phyloP scores from a whole-genome alignment of 2,888 invertebrate species.

The Dicranocentrus wangi region DNA sequence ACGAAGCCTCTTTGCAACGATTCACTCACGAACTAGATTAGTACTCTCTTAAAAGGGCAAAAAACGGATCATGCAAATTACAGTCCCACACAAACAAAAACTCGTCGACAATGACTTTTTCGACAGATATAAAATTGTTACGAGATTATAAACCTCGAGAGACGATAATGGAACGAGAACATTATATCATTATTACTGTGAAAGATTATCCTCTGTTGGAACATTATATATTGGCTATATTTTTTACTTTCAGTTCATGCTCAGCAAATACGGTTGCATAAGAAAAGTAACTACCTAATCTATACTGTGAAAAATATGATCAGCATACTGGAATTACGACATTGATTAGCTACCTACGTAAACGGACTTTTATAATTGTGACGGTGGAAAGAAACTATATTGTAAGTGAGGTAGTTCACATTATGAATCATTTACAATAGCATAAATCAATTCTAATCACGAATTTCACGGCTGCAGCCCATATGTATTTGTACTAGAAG shows the following conservation, averaged over 20 bases:
- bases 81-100: conserved; percentile 11
- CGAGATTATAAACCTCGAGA: background rate
- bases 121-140: background rate
- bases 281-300: background rate
- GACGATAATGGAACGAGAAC: background rate
- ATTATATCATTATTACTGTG: background rate
- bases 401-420: background rate
- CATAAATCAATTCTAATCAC: background rate
- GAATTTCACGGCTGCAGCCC: background rate
- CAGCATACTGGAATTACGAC: no score
- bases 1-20: background rate
- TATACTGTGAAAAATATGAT: background rate
- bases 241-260: background rate
- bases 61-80: conserved; percentile 20
- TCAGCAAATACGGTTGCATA: background rate
- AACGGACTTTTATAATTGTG: background rate
- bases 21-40: background rate
- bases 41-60: background rate
- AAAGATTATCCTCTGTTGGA: background rate
- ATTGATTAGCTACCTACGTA: no score
- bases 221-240: background rate
- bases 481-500: background rate
- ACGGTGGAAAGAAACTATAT: background rate
- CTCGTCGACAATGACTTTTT: conserved; percentile 33
- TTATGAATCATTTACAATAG: background rate